Conservation (phyloP, 2,888 invertebrate species). For the Ochropacha duplaris region DNA sequence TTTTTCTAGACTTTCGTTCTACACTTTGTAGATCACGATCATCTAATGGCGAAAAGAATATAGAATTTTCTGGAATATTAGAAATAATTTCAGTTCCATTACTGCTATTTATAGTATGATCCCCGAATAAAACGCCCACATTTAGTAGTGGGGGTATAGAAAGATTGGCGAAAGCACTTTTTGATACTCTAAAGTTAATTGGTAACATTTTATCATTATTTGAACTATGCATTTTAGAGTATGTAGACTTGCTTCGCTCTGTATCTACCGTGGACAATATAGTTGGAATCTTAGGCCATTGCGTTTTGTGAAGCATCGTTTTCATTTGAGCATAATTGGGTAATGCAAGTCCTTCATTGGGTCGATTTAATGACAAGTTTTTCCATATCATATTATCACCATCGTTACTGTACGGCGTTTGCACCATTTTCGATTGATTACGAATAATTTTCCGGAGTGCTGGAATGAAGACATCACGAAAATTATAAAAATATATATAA, state of each 20-base stretch:
- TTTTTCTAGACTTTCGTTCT: slow-evolving; percentile 33
- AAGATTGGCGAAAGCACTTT: slow-evolving; percentile 40
- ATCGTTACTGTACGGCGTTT: slow-evolving; percentile 56
- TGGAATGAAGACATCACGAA: slow-evolving; percentile 34
- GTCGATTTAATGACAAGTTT: slow-evolving; percentile 18
- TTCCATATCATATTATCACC: slow-evolving; percentile 20
- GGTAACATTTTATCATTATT: slow-evolving; percentile 26
- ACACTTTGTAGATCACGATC: slow-evolving; percentile 35
- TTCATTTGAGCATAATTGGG: slow-evolving; percentile 48
- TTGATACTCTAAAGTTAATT: slow-evolving; percentile 44
- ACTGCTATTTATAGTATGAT: slow-evolving; percentile 20
- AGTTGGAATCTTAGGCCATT: slow-evolving; percentile 54
- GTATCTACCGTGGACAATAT: slow-evolving; percentile 49
- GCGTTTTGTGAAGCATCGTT: slow-evolving; percentile 45
- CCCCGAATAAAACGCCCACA: slow-evolving; percentile 23
- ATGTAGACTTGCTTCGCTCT: slow-evolving; percentile 37
- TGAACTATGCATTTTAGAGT: slow-evolving; percentile 37
- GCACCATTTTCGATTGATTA: slow-evolving; percentile 72
- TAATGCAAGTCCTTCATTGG: slow-evolving; percentile 31
- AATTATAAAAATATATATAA: background rate
- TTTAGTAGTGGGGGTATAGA: slow-evolving; percentile 16
- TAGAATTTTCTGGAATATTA: slow-evolving; percentile 43
- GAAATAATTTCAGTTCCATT: slow-evolving; percentile 37
- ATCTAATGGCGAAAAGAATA: slow-evolving; percentile 51
- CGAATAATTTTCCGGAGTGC: slow-evolving; percentile 73